Evolutionary conservation across 2,113 vertebrate species (phyloP), one percentile per base, ranked within the genome.

Genomic region (Elgaria multicarinata): DNA sequence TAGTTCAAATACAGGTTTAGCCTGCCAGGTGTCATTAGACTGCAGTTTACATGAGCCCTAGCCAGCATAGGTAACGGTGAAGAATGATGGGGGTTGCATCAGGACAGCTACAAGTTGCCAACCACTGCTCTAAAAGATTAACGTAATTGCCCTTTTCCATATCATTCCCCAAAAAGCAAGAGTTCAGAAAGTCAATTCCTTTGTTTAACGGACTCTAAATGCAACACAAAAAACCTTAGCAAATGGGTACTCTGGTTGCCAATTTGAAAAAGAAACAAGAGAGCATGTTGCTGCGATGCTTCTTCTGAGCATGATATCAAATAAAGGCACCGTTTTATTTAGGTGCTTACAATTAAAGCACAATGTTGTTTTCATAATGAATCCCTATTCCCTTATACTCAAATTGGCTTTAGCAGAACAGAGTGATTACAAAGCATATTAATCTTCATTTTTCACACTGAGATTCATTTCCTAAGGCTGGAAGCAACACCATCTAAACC

Each of bases 391-490:
- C 50, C 55, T 92, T 93, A 95, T 94, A 95, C 96, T 97, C 92
- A 96, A 95, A 96, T 95, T 91, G 87, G 93, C 86, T 96, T 96
- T 94, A 96, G 90, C 93, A 93, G 94, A 96, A 94, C 90, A 95
- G 95, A 96, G 87, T 95, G 89, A 97, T 97, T 97, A 97, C 95
- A 94, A 95, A 96, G 93, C 92, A 94, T 96, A 97, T 97, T 98
- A 97, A 97, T 98, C 97, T 97, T 97, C 92, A 96, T 97, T 97
- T 97, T 97, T 97, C 96, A 97, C 95, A 96, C 93, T 93, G 93
- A 95, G 95, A 95, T 95, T 97, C 89, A 93, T 96, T 97, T 96
- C 96, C 80, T 88, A 92, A 89, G 90, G 96, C 88, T 94, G 91
- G 92, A 96, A 96, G 89, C 93, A 95, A 67, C 93, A 95, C 95